Evolutionary conservation across 2,113 vertebrate genomes (phyloP).

Genomic region (Equus quagga): DNA sequence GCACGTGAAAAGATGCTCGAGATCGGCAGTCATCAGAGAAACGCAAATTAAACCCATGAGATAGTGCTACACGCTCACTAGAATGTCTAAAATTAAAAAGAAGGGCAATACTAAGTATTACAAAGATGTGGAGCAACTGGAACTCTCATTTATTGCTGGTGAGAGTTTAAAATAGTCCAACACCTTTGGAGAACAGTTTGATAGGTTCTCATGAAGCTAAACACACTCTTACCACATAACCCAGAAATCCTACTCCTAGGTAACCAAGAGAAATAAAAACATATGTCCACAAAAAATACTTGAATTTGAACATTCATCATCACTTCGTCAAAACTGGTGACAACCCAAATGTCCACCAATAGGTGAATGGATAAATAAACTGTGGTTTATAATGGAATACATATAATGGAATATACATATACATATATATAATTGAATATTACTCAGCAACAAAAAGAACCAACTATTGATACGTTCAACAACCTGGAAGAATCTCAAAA

Average conservation of each 20-base stretch:
- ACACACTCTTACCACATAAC: not conserved
- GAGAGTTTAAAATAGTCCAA: not conserved
- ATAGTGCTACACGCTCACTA: not conserved
- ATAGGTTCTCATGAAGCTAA: not conserved
- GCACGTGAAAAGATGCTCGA: not conserved
- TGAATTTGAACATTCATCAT: not conserved
- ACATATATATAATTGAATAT: not conserved
- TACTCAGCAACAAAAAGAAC: not conserved
- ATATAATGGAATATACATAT: too few relatives aligned
- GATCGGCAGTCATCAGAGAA: not conserved
- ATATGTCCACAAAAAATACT: not conserved
- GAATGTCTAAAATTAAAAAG: not conserved
- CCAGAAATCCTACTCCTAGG: not conserved
- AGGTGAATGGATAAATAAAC: not conserved
- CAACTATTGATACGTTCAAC: not conserved
- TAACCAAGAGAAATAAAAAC: conserved; percentile 24
- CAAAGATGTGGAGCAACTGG: not conserved
- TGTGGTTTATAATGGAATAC: too few relatives aligned
- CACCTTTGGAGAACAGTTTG: not conserved
- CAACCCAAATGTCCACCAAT: not conserved
- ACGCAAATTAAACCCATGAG: not conserved
- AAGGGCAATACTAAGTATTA: not conserved
- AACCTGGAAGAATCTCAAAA: not conserved
- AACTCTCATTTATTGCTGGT: not conserved
- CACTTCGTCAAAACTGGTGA: not conserved